Base-by-base conservation (phyloP, 1,140 invertebrate genomes). In the Ditylenchus dipsaci region DNA sequence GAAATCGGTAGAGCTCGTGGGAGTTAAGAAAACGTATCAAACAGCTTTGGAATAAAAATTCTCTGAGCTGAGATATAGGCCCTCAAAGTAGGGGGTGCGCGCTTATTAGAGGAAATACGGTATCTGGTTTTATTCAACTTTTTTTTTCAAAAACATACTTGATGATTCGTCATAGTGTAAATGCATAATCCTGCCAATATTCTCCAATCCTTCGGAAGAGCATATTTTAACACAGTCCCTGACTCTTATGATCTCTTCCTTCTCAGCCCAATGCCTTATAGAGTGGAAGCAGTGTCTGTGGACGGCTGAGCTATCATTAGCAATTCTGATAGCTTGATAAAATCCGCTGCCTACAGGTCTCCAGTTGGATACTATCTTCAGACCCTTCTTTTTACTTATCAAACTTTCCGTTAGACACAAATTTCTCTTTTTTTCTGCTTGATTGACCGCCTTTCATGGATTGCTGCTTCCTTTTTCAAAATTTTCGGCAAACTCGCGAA, bases 131-230 rank as follows among this genome's bases (percentile, higher is more conserved):
- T n/a, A n/a, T n/a, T n/a, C n/a, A n/a, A n/a, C n/a, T n/a, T 38
- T 38, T 38, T 38, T 38, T 38, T 5, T 38, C 11, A 11, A 38
- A 38, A 38, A 38, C 63, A 56, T 65, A 65, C 63, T 65, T 5
- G 42, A 43, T 19, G 59, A 21, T 26, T 71, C 72, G 59, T 71
- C 69, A n/a, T 71, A 68, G 72, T 43, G 72, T 1, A 71, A 15
- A 17, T 38, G 1, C 23, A 71, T 21, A n/a, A 71, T 75, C 38
- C 74, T 71, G 13, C 69, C 69, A 56, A 71, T 42, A 43, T 71
- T 71, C 56, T 71, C 69, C 23, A 75, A 30, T 21, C 69, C 69
- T 74, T 71, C 69, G 11, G 71, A 64, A 1, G 69, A 71, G 38
- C 69, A 49, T 30, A 71, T 57, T n/a, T 53, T 29, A 15, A 71